Evolutionary conservation across 2,113 vertebrate species (phyloP).

Genomic region (Aleadryas rufinucha): DNA sequence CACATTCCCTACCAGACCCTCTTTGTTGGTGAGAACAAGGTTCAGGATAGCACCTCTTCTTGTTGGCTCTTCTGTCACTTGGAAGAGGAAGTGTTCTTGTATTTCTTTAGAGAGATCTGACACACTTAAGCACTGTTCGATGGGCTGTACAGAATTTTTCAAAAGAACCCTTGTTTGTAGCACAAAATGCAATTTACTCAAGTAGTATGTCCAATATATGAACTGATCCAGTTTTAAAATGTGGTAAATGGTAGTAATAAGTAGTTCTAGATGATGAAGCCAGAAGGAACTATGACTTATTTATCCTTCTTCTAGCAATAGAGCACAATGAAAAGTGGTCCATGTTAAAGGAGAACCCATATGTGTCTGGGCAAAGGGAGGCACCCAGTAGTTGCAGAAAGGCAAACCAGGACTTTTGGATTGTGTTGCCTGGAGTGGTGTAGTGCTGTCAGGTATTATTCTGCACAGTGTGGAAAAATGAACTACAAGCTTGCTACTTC

Average conservation of each 20-base stretch:
- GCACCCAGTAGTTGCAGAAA: not conserved
- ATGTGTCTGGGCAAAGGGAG: not conserved
- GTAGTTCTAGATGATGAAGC: not conserved
- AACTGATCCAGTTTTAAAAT: not conserved
- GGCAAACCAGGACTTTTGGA: not conserved
- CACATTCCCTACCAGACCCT: not conserved
- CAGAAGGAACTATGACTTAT: not conserved
- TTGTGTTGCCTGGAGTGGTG: not conserved
- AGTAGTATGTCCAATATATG: not conserved
- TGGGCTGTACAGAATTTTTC: not conserved
- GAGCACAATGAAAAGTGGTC: not conserved
- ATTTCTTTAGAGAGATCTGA: not conserved
- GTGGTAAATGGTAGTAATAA: not conserved
- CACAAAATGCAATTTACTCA: not conserved
- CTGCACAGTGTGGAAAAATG: not conserved
- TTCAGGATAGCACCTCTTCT: not conserved
- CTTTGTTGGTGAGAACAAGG: not conserved
- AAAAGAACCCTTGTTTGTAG: not conserved
- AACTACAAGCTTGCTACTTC: not conserved
- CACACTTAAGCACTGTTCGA: not conserved
- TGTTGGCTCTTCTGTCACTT: not conserved
- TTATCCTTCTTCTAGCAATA: not conserved
- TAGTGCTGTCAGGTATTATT: not conserved
- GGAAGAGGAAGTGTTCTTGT: not conserved
- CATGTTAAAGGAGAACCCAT: rapidly evolving